Evolutionary conservation across 2,113 vertebrate species (phyloP).

Genomic region (Microtus ochrogaster): DNA sequence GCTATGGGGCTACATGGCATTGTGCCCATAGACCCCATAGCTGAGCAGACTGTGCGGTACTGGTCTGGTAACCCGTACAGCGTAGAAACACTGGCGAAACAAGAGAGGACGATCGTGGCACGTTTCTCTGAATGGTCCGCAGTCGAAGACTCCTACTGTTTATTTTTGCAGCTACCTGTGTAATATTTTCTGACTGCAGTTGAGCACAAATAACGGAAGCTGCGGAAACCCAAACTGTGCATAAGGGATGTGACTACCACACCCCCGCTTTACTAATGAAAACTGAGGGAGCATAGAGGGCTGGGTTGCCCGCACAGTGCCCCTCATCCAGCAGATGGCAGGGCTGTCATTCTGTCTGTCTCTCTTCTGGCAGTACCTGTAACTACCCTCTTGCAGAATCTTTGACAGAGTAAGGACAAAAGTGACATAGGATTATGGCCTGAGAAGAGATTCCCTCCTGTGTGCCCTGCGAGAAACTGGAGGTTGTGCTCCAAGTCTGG

Average conservation of each 20-base stretch:
- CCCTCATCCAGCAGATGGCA: constrained; percentile 76
- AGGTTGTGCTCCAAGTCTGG: no score
- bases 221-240: background rate
- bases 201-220: background rate
- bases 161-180: background rate
- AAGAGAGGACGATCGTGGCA: no score
- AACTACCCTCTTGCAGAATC: background rate
- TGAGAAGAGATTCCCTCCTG: background rate
- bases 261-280: background rate
- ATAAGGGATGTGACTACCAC: no score
- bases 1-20: no score
- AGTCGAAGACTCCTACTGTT: background rate
- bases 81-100: fast-evolving
- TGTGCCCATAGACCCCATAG: no score
- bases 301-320: background rate
- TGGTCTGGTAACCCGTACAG: background rate
- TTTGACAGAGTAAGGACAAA: background rate
- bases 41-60: background rate
- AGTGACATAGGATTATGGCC: background rate
- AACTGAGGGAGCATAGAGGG: background rate
- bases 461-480: background rate
- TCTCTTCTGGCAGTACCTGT: background rate
- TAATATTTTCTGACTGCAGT: background rate
- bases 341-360: constrained; percentile 48
- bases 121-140: background rate